Conservation (phyloP, 2,797 vertebrate genomes). For the Delichon dasypus region DNA sequence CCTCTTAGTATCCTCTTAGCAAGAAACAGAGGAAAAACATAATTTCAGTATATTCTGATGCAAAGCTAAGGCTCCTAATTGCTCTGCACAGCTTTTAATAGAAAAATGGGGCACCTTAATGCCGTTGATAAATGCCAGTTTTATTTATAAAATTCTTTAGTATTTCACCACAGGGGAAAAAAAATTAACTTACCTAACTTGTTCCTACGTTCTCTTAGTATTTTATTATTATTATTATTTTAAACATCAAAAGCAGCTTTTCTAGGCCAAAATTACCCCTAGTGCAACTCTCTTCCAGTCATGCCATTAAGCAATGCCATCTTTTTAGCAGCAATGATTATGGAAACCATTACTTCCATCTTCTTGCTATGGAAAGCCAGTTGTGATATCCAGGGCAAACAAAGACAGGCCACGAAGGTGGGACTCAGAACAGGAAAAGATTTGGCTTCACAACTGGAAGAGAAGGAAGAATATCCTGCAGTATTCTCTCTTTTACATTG, state of each 20-base stretch:
- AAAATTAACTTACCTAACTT: not conserved
- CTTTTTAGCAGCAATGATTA: not conserved
- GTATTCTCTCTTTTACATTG: not conserved
- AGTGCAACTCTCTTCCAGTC: not conserved
- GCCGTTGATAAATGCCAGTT: not conserved
- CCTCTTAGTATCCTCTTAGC: not conserved
- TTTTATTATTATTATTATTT: not conserved
- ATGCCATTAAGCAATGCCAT: not conserved
- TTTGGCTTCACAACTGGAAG: not conserved
- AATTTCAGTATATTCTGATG: not conserved
- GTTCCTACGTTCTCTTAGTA: not conserved
- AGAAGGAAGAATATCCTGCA: not conserved
- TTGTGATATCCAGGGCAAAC: not conserved
- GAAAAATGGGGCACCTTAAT: not conserved
- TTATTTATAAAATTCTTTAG: not conserved
- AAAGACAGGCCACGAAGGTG: not conserved
- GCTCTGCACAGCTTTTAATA: not conserved
- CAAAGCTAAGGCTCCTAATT: not conserved
- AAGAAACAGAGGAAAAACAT: not conserved
- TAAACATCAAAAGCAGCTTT: not conserved
- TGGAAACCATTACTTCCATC: not conserved
- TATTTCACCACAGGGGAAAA: not conserved
- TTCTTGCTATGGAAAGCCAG: not conserved
- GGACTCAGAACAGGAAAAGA: not conserved
- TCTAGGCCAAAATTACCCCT: not conserved